Evolutionary conservation across 2,113 vertebrate species (phyloP), one percentile per base, ranked within the genome.

Genomic region (Brachirus orientalis): DNA sequence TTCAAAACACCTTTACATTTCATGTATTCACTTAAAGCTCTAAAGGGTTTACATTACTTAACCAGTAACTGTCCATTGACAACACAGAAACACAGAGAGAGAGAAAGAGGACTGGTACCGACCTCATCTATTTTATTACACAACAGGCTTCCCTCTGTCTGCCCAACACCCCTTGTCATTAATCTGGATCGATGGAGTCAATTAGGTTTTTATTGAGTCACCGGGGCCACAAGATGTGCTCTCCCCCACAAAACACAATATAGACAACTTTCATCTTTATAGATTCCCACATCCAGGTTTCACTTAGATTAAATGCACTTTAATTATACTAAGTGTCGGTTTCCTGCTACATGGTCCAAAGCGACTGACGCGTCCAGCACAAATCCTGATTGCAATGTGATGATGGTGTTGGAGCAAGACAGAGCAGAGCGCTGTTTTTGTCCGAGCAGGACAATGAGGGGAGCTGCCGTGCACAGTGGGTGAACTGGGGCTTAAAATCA

Each of bases 41-140:
- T n/a, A n/a, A n/a, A n/a, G n/a, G n/a, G n/a, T n/a, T n/a, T n/a
- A n/a, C n/a, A n/a, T n/a, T n/a, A n/a, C n/a, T n/a, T n/a, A n/a
- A n/a, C n/a, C 56, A 81, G 77, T 82, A 74, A 75, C 76, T 74
- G 70, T 67, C 54, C 18, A 67, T 65, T 63, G 75, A n/a, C n/a
- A n/a, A n/a, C n/a, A n/a, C n/a, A n/a, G n/a, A n/a, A n/a, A n/a
- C n/a, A n/a, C n/a, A 28, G 9, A 74, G 37, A 53, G 57, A 56
- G 40, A 19, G 33, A 16, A 48, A 3, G 6, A 55, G 52, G 37
- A 56, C 72, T 53, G 61, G 40, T 40, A 14, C 57, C 83, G 75
- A 88, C 74, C 84, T 83, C 48, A 70, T 86, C 76, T 72, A 62
- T 60, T 78, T 55, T 65, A 63, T 82, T 82, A 82, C 57, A 57